phyloP scores from a whole-genome alignment of 2,797 vertebrate species.

The Falco cherrug region DNA sequence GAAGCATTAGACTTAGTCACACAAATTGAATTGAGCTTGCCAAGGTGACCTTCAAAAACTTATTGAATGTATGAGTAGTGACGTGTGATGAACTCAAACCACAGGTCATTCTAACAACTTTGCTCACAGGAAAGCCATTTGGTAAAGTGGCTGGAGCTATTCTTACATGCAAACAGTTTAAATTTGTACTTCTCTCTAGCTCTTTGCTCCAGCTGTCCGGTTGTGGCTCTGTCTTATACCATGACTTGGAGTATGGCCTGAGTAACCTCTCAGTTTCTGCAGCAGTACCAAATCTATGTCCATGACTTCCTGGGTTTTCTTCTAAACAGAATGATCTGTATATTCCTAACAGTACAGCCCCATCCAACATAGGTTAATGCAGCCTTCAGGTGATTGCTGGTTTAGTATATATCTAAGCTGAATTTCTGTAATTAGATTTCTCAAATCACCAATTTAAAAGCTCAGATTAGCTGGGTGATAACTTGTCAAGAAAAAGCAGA shows the following conservation, averaged over 20 bases:
- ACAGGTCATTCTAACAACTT: neutral
- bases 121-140: neutral
- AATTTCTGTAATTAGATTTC: neutral
- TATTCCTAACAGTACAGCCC: neutral
- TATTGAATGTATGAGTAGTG: neutral
- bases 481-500: neutral
- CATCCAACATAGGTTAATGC: neutral
- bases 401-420: neutral
- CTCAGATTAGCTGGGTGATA: neutral
- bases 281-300: neutral
- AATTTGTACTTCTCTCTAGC: neutral
- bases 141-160: neutral
- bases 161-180: neutral
- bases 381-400: neutral
- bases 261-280: neutral
- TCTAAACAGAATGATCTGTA: neutral
- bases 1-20: neutral
- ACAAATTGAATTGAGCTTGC: neutral
- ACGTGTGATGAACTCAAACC: neutral
- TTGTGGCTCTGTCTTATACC: neutral
- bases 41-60: neutral
- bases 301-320: neutral
- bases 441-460: neutral
- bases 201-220: neutral
- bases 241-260: neutral